Evolutionary conservation across 2,797 vertebrate species (phyloP).

Genomic region (Muscicapa comitata): DNA sequence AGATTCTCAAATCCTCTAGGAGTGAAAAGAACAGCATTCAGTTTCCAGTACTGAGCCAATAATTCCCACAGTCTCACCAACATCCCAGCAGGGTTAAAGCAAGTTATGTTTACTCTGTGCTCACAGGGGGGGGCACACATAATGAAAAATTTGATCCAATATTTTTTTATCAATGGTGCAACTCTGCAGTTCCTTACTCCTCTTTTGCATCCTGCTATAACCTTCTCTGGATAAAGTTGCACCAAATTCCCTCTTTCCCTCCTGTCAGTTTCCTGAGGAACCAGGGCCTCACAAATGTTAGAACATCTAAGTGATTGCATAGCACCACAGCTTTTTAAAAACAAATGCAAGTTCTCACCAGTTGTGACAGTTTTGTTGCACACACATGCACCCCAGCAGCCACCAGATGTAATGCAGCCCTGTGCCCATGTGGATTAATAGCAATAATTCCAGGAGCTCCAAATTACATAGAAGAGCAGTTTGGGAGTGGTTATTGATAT

Average conservation of each 20-base stretch:
- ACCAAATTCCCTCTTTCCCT: background rate
- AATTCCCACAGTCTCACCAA: background rate
- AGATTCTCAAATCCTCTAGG: background rate
- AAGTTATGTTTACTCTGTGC: background rate
- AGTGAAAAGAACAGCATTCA: background rate
- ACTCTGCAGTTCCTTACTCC: background rate
- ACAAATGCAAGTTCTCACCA: background rate
- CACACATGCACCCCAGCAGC: background rate
- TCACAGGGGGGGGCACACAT: background rate
- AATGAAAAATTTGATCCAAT: fast-evolving
- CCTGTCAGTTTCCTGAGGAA: background rate
- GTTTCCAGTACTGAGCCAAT: background rate
- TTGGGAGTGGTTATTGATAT: background rate
- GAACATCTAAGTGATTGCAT: background rate
- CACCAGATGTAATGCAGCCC: background rate
- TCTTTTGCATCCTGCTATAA: background rate
- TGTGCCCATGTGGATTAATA: background rate
- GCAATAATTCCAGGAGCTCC: background rate
- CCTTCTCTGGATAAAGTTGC: background rate
- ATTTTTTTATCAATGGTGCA: background rate
- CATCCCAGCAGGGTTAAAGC: background rate
- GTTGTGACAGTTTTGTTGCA: background rate
- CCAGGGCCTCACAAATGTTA: background rate
- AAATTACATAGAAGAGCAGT: background rate
- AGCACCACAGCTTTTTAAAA: background rate